phyloP scores from a whole-genome alignment of 2,113 vertebrate species.

The Dendropsophus ebraccatus region DNA sequence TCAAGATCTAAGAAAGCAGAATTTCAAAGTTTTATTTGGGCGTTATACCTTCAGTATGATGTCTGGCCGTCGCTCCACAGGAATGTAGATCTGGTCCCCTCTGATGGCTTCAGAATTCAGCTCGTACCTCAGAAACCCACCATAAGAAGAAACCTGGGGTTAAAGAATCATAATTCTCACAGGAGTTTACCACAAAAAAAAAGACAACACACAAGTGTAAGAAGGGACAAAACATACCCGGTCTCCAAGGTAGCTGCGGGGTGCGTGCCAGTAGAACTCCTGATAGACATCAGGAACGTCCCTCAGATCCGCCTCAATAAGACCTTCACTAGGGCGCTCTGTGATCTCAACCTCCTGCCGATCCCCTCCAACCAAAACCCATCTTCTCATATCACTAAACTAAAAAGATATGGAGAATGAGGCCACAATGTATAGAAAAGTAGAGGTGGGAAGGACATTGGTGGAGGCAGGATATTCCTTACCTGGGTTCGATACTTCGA shows the following conservation, averaged over 20 bases:
- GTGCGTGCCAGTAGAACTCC: conserved; percentile 94
- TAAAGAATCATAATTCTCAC: background rate
- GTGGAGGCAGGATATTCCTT: background rate
- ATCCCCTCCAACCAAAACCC: conserved; percentile 84
- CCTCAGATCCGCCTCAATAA: conserved; percentile 81
- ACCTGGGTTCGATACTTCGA: conserved; percentile 83
- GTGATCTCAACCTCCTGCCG: conserved; percentile 80
- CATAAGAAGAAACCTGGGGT: conserved; percentile 88
- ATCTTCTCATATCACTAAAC: conserved; percentile 87
- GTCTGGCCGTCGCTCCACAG: conserved; percentile 82
- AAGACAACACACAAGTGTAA: background rate
- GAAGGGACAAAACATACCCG: conserved; percentile 70
- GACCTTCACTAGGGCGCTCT: conserved; percentile 69
- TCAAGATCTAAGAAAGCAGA: too few relatives aligned
- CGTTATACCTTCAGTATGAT: conserved; percentile 86
- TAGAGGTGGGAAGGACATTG: background rate
- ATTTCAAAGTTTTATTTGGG: background rate
- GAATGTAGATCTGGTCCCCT: conserved; percentile 83
- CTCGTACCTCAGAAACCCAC: conserved; percentile 84
- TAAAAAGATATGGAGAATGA: conserved; percentile 61
- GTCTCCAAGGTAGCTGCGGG: conserved; percentile 87
- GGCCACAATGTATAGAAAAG: accelerated
- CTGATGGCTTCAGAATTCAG: conserved; percentile 85
- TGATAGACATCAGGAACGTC: conserved; percentile 81
- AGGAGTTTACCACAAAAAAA: background rate